phyloP scores from a whole-genome alignment of 2,888 invertebrate species.

The Acleris cristana region DNA sequence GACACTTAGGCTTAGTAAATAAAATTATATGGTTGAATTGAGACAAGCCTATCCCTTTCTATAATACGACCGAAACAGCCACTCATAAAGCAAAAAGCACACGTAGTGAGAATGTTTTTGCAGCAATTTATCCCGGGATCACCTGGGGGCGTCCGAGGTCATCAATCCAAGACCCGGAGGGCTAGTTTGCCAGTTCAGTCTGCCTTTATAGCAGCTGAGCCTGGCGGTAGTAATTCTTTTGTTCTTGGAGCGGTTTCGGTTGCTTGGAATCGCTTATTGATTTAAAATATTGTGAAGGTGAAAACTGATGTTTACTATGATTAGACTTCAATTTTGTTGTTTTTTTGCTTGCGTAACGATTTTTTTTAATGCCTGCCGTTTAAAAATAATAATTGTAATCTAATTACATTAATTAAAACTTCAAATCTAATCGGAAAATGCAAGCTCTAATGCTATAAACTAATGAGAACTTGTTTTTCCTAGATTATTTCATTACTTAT shows the following conservation, averaged over 20 bases:
- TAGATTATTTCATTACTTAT: no score
- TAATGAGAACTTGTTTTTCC: no score
- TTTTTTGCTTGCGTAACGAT: no score
- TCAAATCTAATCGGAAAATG: no score
- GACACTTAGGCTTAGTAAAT: no score
- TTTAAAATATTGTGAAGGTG: no score
- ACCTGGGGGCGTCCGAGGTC: conserved; percentile 36
- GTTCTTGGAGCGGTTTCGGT: conserved; percentile 7
- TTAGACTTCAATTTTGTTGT: no score
- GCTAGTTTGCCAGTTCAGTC: conserved; percentile 31
- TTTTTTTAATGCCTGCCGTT: no score
- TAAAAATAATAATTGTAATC: no score
- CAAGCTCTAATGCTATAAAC: no score
- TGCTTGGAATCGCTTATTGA: neutral
- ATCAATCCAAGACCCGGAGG: conserved; percentile 36
- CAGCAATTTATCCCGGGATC: conserved; percentile 33
- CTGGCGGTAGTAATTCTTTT: conserved; percentile 19
- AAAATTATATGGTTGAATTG: conserved; percentile 1
- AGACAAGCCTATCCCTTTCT: conserved; percentile 11
- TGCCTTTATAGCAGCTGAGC: conserved; percentile 35
- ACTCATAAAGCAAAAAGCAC: conserved; percentile 57
- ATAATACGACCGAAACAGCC: conserved; percentile 44
- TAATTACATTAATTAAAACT: no score
- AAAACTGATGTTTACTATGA: no score
- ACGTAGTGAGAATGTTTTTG: conserved; percentile 43